Percentiles rank a stretch among this genome's conserved stretches.
phyloP scores from a whole-genome alignment of 2,113 vertebrate species.

The Corythoichthys intestinalis region DNA sequence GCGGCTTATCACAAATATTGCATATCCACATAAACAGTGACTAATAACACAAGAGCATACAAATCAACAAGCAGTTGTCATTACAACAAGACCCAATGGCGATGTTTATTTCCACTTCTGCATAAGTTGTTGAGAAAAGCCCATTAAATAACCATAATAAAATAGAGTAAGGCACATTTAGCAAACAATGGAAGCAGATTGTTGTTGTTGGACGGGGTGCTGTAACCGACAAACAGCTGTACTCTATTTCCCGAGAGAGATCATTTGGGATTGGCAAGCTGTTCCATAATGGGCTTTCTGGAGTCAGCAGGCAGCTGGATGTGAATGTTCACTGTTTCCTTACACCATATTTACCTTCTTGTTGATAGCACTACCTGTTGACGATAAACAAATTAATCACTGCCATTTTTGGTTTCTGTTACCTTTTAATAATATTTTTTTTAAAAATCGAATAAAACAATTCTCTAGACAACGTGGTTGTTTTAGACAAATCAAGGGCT shows the following conservation, averaged over 20 bases:
- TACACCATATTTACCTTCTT: background rate
- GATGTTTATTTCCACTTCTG: constrained; percentile 1
- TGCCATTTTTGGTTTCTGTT: background rate
- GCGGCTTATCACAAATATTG: constrained; percentile 18
- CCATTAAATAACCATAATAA: background rate
- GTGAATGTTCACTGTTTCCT: background rate
- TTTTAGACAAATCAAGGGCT: background rate
- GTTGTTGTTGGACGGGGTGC: background rate
- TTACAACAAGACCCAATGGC: constrained; percentile 38
- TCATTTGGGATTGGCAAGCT: background rate
- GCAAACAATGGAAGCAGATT: background rate
- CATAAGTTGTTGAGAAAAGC: background rate
- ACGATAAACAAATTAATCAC: background rate
- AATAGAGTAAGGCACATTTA: background rate
- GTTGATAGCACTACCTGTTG: background rate
- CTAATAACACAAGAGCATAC: constrained; percentile 36
- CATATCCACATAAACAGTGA: constrained; percentile 30
- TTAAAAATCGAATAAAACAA: background rate
- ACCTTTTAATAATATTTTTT: background rate
- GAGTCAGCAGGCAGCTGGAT: background rate
- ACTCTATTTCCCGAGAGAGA: background rate
- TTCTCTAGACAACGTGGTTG: background rate
- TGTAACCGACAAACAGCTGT: background rate
- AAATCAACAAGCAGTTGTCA: constrained; percentile 34
- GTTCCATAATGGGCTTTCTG: background rate